Base-by-base conservation (phyloP, 1,140 invertebrate species). In the Dinoponera quadriceps region DNA sequence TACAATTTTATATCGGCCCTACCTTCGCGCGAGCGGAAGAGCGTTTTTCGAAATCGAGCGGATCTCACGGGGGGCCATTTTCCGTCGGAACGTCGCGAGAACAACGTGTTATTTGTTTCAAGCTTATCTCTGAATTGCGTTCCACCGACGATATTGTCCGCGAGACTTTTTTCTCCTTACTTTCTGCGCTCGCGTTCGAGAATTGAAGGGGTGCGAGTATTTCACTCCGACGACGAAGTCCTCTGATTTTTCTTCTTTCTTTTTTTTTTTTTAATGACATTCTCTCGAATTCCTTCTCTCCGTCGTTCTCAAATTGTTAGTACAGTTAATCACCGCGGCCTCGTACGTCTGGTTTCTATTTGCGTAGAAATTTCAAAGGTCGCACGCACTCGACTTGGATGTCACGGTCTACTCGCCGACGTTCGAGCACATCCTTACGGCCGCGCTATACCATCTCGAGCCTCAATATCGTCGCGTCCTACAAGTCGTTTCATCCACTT, bases 351-450 rank as follows among this genome's bases (percentile, higher is more conserved):
- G n/a, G n/a, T 14, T 18, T n/a, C 2, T 27, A 38, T 29, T 38
- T 20, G n/a, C 16, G 2, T 22, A 18, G 13, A 59, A 83, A 68
- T 83, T 83, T 68, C n/a, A n/a, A 0, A 7, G 33, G 54, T 18
- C n/a, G 65, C 2, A 48, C 38, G 14, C 20, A 65, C 59, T 78
- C 20, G 27, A n/a, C n/a, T 69, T 49, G 22, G 48, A 83, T 69
- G 44, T 83, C 22, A 54, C 11, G 3, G 5, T 69, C 11, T 13
- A 14, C 59, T 20, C 48, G 48, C 33, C 18, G 20, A 7, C 33
- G 38, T 71, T n/a, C 29, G 29, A 83, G 5, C 18, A 49, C 74
- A 20, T 48, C 48, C n/a, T 54, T 68, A 54, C n/a, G 38, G 38
- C 60, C 69, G 48, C 48, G 27, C 14, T 55, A 48, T n/a, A 62